Evolutionary conservation across 2,888 invertebrate species (phyloP).

Genomic region (Zhengitettix transpicula): DNA sequence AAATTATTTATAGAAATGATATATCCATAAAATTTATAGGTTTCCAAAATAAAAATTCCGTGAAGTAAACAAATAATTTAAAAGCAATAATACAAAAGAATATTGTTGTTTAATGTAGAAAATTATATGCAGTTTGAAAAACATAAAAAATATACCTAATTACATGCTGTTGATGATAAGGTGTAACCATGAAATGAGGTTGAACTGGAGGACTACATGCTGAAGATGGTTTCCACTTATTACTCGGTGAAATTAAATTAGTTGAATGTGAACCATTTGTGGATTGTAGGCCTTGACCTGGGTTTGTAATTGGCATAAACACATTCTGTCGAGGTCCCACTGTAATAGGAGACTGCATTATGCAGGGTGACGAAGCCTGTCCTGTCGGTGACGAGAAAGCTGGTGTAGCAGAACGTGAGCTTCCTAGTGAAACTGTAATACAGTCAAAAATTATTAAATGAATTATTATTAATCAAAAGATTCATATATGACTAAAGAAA

Average conservation of each 20-base stretch:
- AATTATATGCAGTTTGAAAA: too few relatives aligned
- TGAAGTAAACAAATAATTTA: not conserved
- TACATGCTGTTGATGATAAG: slow-evolving; percentile 25
- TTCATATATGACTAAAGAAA: too few relatives aligned
- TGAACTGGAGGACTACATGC: slow-evolving; percentile 23
- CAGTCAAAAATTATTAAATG: not conserved
- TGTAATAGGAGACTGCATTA: slow-evolving; percentile 47
- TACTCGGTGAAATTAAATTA: slow-evolving; percentile 24
- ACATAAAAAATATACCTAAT: slow-evolving; percentile 21
- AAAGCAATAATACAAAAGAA: not conserved
- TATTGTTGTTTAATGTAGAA: too few relatives aligned
- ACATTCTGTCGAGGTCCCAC: slow-evolving; percentile 67
- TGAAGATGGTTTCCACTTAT: slow-evolving; percentile 26
- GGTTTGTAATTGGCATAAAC: slow-evolving; percentile 77
- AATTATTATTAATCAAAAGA: too few relatives aligned
- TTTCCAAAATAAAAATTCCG: not conserved
- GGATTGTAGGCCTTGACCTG: slow-evolving; percentile 16
- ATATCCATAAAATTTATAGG: too few relatives aligned
- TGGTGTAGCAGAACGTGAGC: slow-evolving; percentile 84
- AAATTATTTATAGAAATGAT: not conserved
- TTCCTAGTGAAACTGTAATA: slow-evolving; percentile 68
- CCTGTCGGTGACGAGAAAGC: slow-evolving; percentile 60
- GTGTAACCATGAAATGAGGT: slow-evolving; percentile 26
- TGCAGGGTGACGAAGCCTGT: slow-evolving; percentile 45
- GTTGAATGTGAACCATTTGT: slow-evolving; percentile 3